These are phyloP conservation scores for Gobionotothen gibberifrons DNA, from an alignment of 2,797 vertebrate genomes.

Conservation along the genomic window DNA sequence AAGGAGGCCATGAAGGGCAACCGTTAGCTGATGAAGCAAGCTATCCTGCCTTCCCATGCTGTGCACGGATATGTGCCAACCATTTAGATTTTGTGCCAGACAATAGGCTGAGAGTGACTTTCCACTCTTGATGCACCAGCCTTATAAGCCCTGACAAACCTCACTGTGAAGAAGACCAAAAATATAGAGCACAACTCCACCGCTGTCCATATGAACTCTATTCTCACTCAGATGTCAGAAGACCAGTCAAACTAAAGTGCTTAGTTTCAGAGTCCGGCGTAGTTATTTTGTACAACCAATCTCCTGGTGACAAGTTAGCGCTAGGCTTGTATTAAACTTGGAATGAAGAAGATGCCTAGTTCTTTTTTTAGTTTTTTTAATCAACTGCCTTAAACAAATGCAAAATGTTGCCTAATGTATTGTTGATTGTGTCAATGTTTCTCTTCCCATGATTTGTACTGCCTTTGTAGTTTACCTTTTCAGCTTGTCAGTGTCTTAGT, in stretches of 20 bases:
- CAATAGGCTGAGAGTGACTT: constrained; percentile 76
- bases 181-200: constrained; percentile 72
- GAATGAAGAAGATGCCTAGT: constrained; percentile 82
- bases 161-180: constrained; percentile 85
- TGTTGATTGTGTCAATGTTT: constrained; percentile 77
- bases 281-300: constrained; percentile 73
- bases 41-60: constrained; percentile 69
- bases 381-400: constrained; percentile 83
- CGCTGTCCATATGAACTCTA: constrained; percentile 77
- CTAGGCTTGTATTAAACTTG: constrained; percentile 79
- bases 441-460: constrained; percentile 78
- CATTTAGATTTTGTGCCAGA: constrained; percentile 77
- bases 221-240: constrained; percentile 68
- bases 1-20: constrained; percentile 99
- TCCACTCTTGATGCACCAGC: constrained; percentile 70
- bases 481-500: constrained; percentile 77
- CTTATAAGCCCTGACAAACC: constrained; percentile 79
- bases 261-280: constrained; percentile 70
- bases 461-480: constrained; percentile 78
- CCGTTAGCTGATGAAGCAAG: constrained; percentile 84
- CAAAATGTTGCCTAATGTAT: constrained; percentile 83
- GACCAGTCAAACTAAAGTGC: constrained; percentile 79
- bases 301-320: constrained; percentile 65
- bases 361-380: constrained; percentile 76
- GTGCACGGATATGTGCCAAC: constrained; percentile 76